Evolutionary conservation across 1,140 invertebrate species (phyloP), one percentile per base, ranked within the genome.

Genomic region (Drosophila melanica): DNA sequence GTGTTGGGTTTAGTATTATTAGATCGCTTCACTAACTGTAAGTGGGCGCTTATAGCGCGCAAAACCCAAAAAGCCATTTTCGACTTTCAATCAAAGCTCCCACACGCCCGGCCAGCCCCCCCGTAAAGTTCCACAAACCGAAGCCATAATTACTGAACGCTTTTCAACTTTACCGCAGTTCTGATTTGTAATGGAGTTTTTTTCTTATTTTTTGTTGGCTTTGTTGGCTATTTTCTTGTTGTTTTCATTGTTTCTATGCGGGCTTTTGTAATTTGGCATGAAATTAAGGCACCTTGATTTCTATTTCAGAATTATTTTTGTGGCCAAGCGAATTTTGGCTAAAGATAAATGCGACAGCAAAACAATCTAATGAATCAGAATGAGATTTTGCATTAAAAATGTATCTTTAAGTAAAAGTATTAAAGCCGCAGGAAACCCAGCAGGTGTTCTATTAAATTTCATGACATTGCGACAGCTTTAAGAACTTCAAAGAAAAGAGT

Each of bases 111-210:
- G 6, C 11, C 3, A 5, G 9, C 11, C 33, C 23, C 12, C 60
- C 33, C 54, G 10, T 4, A 12, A 39, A 18, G 35, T n/a, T 11
- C n/a, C 53, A n/a, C 23, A 53, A 62, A 47, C 57, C 39, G 51
- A 62, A 71, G 67, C 70, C 81, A 85, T 85, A 85, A 85, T 85
- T 85, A 85, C 81, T 77, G 75, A 47, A 77, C 66, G 81, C 81
- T 85, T 86, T 85, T 86, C 81, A 85, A 81, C 81, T 80, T 70
- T 77, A 70, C 77, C 81, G 81, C 77, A 77, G 65, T 85, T 85
- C 81, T 85, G 81, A 85, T 86, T 85, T 84, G 80, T 84, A 84
- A 82, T 82, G 64, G 55, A 60, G 55, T 60, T 67, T 58, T 48
- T 59, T 67, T 33, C 53, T 35, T 35, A n/a, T n/a, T 58, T 58